Conservation (phyloP, 1,140 invertebrate genomes). For the Tetragnatha versicolor region DNA sequence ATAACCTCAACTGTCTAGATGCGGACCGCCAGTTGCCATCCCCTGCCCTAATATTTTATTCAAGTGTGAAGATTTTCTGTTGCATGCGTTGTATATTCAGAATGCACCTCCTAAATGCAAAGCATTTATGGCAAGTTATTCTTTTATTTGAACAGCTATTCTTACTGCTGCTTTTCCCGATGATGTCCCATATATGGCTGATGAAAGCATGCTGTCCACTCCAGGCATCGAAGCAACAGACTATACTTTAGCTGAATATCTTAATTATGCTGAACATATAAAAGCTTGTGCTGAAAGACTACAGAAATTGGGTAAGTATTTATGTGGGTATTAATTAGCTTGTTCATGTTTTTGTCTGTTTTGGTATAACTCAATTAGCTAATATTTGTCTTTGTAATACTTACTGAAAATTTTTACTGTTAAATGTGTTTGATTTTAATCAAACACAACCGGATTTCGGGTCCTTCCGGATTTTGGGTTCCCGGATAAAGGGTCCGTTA, state of each 20-base stretch:
- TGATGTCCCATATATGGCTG: conserved; percentile 93
- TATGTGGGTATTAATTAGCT: neutral
- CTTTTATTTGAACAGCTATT: conserved; percentile 63
- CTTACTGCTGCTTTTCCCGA: conserved; percentile 85
- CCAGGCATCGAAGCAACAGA: conserved; percentile 91
- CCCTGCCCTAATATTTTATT: too few relatives aligned
- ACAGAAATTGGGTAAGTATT: conserved; percentile 74
- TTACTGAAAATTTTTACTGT: too few relatives aligned
- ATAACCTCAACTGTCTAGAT: too few relatives aligned
- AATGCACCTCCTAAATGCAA: too few relatives aligned
- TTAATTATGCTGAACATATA: conserved; percentile 92
- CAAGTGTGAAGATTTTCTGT: too few relatives aligned
- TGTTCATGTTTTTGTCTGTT: conserved; percentile 16
- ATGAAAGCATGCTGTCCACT: conserved; percentile 81
- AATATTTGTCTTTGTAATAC: neutral
- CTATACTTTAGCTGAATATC: conserved; percentile 94
- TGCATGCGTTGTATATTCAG: too few relatives aligned
- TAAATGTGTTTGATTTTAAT: neutral
- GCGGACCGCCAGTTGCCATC: too few relatives aligned
- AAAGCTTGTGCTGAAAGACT: conserved; percentile 80
- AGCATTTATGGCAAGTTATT: neutral
- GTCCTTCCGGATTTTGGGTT: too few relatives aligned
- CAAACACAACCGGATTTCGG: too few relatives aligned
- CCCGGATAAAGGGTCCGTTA: too few relatives aligned
- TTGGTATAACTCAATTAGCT: neutral